phyloP scores from a whole-genome alignment of 2,888 invertebrate species.

The Druceiella hillmani region DNA sequence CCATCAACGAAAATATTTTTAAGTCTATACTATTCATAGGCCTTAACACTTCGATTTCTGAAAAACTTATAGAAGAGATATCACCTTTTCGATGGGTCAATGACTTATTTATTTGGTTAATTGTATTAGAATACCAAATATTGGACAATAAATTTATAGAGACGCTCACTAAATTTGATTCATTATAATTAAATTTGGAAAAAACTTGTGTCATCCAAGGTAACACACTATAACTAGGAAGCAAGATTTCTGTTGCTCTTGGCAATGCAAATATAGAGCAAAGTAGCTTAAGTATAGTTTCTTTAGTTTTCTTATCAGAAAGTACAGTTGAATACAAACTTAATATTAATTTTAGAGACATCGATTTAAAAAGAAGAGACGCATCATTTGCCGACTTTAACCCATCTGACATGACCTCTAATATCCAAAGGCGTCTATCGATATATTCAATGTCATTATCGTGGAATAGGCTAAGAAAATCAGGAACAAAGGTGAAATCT shows the following conservation, averaged over 20 bases:
- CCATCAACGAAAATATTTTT: too few species aligned
- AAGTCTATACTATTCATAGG: too few species aligned
- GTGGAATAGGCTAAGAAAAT: constrained; percentile 79
- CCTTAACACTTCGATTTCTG: too few species aligned
- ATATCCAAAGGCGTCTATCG: constrained; percentile 69
- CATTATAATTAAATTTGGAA: constrained; percentile 20
- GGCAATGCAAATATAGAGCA: constrained; percentile 58
- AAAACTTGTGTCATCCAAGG: constrained; percentile 58
- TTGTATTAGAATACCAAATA: constrained; percentile 19
- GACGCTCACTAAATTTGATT: constrained; percentile 23
- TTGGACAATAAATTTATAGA: constrained; percentile 28
- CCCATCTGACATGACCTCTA: constrained; percentile 71
- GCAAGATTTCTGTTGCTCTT: constrained; percentile 58
- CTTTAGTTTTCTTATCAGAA: constrained; percentile 57
- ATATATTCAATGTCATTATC: constrained; percentile 66
- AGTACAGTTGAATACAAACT: constrained; percentile 61
- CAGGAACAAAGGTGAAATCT: constrained; percentile 77
- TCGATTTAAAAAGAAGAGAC: constrained; percentile 63
- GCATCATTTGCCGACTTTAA: constrained; percentile 71
- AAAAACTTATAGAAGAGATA: too few species aligned
- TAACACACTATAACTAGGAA: constrained; percentile 63
- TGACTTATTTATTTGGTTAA: too few species aligned
- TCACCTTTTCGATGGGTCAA: too few species aligned
- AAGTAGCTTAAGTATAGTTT: constrained; percentile 61
- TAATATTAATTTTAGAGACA: constrained; percentile 72